Evolutionary conservation across 2,113 vertebrate species (phyloP).

Genomic region (Gambusia holbrooki): DNA sequence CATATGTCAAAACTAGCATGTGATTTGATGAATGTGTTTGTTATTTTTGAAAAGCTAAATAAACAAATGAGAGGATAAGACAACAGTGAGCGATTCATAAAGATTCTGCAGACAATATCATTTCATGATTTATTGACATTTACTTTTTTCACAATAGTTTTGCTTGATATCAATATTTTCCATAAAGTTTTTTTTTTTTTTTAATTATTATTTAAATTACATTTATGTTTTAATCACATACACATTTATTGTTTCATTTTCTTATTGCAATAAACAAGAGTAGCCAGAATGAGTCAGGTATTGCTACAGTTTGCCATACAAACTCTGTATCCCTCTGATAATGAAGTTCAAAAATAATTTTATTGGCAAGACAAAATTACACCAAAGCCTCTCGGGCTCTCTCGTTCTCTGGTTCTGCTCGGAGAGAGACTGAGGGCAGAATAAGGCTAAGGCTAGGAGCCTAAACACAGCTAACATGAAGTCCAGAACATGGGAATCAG

Average conservation of each 20-base stretch:
- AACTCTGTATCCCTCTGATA: constrained; percentile 76
- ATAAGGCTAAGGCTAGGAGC: constrained; percentile 84
- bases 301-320: constrained; percentile 84
- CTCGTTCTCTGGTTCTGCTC: constrained; percentile 61
- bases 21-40: background rate
- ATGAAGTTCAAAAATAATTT: constrained; percentile 82
- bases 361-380: constrained; percentile 83
- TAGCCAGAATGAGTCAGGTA: constrained; percentile 84
- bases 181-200: constrained; percentile 77
- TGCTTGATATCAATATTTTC: constrained; percentile 79
- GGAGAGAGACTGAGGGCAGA: constrained; percentile 74
- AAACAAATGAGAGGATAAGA: background rate
- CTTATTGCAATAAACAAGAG: constrained; percentile 87
- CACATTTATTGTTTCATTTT: constrained; percentile 82
- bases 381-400: constrained; percentile 73
- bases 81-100: constrained; percentile 23
- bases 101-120: constrained; percentile 54
- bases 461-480: constrained; percentile 82
- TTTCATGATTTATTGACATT: constrained; percentile 84
- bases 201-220: constrained; percentile 80
- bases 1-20: background rate
- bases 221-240: constrained; percentile 84
- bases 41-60: background rate
- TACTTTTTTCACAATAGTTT: constrained; percentile 76
- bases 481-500: constrained; percentile 77